Evolutionary conservation across 1,140 invertebrate species (phyloP).

Genomic region (Neodiprion fabricii): DNA sequence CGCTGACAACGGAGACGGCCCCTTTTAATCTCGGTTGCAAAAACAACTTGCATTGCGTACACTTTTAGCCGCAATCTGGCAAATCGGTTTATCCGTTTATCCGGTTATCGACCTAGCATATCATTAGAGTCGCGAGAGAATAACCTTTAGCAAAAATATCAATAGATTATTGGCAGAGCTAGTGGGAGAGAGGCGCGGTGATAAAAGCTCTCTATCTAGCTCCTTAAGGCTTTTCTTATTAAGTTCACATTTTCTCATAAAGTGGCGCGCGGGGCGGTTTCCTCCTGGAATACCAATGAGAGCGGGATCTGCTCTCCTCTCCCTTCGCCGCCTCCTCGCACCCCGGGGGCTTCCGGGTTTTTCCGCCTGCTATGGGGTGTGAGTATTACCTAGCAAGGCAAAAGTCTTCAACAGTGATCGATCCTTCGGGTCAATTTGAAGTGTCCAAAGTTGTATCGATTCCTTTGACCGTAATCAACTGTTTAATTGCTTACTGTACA

Average conservation of each 20-base stretch:
- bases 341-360: background rate
- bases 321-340: background rate
- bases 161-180: constrained; percentile 37
- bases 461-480: too few relatives aligned
- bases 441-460: too few relatives aligned
- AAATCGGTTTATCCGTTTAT: constrained; percentile 3
- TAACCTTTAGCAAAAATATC: constrained; percentile 18
- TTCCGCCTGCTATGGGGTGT: background rate
- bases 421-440: background rate
- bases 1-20: background rate
- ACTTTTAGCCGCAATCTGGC: background rate
- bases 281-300: constrained; percentile 55
- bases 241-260: constrained; percentile 62
- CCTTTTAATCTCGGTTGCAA: background rate
- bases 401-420: background rate
- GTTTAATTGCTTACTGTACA: too few relatives aligned
- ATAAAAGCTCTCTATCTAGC: constrained; percentile 53
- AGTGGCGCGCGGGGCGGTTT: constrained; percentile 46
- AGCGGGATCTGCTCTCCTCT: constrained; percentile 7
- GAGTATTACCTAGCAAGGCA: background rate
- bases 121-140: background rate
- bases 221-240: constrained; percentile 60
- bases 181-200: constrained; percentile 14
- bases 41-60: too few relatives aligned
- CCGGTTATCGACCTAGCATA: background rate